These are phyloP conservation scores for Drosophila formosana DNA, from an alignment of 2,888 invertebrate species.

Conservation along the genomic window DNA sequence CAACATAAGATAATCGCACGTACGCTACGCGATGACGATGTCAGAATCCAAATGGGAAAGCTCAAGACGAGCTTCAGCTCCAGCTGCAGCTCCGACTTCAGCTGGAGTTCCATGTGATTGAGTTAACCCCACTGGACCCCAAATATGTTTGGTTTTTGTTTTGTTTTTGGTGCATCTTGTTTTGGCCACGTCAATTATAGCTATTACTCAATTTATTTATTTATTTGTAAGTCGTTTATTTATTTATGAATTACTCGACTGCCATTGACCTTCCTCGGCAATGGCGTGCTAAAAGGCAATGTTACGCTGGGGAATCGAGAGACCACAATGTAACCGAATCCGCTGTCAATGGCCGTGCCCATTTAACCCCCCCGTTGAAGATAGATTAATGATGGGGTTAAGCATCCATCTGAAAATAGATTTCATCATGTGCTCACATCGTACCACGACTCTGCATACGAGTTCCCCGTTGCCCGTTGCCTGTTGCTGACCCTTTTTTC, in stretches of 20 bases:
- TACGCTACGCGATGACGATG: constrained; percentile 44
- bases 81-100: not conserved
- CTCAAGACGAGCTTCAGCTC: not conserved
- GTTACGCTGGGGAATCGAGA: constrained; percentile 47
- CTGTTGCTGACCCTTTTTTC: constrained; percentile 33
- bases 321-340: constrained; percentile 9
- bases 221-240: constrained; percentile 58
- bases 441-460: constrained; percentile 21
- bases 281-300: constrained; percentile 46
- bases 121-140: constrained; percentile 16
- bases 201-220: constrained; percentile 76
- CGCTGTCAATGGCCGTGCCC: constrained; percentile 17
- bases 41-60: constrained; percentile 32
- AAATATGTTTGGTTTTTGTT: not conserved
- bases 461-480: constrained; percentile 15
- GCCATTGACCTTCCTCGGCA: constrained; percentile 34
- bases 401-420: constrained; percentile 53
- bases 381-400: constrained; percentile 71
- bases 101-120: constrained; percentile 1
- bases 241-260: constrained; percentile 56
- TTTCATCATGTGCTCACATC: constrained; percentile 42
- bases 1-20: constrained; percentile 52
- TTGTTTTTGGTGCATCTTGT: constrained; percentile 36
- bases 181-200: constrained; percentile 71
- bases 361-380: constrained; percentile 43